Base-by-base conservation (phyloP, 2,113 vertebrate species). In the Lagopus muta region DNA sequence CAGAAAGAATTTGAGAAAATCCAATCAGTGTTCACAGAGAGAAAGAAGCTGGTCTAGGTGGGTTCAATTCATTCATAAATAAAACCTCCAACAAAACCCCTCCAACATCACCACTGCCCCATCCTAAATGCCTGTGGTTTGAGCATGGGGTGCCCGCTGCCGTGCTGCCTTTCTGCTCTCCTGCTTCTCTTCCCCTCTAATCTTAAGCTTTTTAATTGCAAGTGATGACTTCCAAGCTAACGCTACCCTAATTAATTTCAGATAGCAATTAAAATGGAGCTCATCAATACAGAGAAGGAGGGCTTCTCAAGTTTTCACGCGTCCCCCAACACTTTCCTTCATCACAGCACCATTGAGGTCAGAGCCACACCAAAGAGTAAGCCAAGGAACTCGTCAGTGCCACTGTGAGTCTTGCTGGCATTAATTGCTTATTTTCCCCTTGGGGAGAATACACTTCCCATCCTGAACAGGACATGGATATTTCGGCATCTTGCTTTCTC, bases 1-100 rank as follows among this genome's bases (percentile, higher is more conserved):
- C 95, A 96, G 78, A 95, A 94, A 88, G 93, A 97, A 91, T 90
- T 96, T 82, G 82, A 96, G 95, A 96, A 97, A 96, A 97, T 97
- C 93, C 96, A 96, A 97, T 97, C 97, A 97, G 92, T 97, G 96
- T 94, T 90, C 89, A 82, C 94, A 92, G 96, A 21, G 38, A 74
- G 22, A 25, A n/a, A n/a, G n/a, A 34, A 13, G 15, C 34, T 77
- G n/a, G 72, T 95, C 95, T 94, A 93, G 90, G 95, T 82, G 92
- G 95, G 82, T 48, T 58, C 52, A 70, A 89, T 94, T 96, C 96
- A 94, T 91, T 96, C 90, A 96, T 89, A 6, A 90, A 97, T 92
- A 93, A 93, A 61, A 21, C 24, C 38, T 28, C 32, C 32, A 62
- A 57, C 45, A 80, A 70, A 36, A 47, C 13, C 15, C 21, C 24